Conservation (phyloP, 2,113 vertebrate genomes). For the Cyphomyrus plagiostoma region DNA sequence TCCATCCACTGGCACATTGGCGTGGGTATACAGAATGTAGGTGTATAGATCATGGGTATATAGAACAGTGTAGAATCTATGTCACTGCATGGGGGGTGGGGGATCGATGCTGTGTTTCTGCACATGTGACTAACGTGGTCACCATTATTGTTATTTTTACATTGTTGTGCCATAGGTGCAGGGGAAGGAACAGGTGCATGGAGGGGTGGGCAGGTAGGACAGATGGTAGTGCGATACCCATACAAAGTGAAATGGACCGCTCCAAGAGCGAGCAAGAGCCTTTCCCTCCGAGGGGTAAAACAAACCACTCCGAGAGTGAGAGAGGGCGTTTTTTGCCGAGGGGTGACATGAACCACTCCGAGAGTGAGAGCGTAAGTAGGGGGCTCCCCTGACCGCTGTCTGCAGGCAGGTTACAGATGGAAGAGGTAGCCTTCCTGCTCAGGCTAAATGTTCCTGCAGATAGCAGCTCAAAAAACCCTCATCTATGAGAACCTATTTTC, state of each 20-base stretch:
- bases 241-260: neutral
- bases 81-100: neutral
- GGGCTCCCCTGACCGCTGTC: neutral
- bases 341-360: neutral
- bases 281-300: neutral
- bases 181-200: neutral
- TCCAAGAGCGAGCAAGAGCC: neutral
- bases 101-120: neutral
- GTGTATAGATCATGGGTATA: neutral
- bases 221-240: neutral
- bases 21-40: neutral
- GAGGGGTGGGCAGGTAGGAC: neutral
- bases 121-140: neutral
- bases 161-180: neutral
- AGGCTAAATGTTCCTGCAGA: constrained; percentile 44
- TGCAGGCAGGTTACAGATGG: constrained; percentile 2
- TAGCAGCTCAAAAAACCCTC: constrained; percentile 27
- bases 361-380: neutral
- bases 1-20: neutral
- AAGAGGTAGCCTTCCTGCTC: constrained; percentile 41
- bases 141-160: neutral
- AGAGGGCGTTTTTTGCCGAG: neutral
- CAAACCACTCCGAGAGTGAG: neutral
- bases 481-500: constrained; percentile 9
- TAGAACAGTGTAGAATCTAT: neutral